Percentiles rank a stretch among this genome's conserved stretches.
These are phyloP conservation scores for Siderastrea radians DNA, from an alignment of 92 coral and sea anemone species.

Conservation along the genomic window DNA sequence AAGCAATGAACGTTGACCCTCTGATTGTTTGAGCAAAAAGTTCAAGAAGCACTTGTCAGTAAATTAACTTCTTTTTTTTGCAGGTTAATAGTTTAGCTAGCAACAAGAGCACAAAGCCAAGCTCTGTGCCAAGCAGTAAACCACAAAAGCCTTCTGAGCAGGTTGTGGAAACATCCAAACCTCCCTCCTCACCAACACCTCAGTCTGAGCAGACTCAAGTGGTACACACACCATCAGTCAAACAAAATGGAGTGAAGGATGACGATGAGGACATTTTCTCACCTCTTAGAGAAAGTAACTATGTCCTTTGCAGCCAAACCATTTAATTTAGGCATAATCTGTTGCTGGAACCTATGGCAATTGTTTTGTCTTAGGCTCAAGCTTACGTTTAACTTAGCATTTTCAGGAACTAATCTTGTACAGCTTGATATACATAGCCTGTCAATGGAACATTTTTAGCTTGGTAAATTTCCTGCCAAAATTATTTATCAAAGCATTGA, in stretches of 20 bases:
- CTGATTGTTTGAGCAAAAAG: not conserved
- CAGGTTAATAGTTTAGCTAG: slow-evolving; percentile 52
- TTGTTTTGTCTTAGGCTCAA: too few species aligned
- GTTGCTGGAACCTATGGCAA: too few species aligned
- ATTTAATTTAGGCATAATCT: too few species aligned
- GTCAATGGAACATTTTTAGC: too few species aligned
- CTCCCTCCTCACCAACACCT: slow-evolving; percentile 6
- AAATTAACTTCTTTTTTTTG: not conserved
- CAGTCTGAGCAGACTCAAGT: slow-evolving; percentile 24
- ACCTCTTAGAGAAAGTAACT: slow-evolving; percentile 93
- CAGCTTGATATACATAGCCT: too few species aligned
- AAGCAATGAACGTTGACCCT: too few species aligned
- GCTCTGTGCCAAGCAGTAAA: slow-evolving; percentile 30
- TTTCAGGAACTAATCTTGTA: too few species aligned
- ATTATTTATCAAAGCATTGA: too few species aligned
- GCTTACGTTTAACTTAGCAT: too few species aligned
- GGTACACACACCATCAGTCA: slow-evolving; percentile 36
- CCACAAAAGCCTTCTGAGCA: slow-evolving; percentile 18
- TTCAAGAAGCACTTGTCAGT: not conserved
- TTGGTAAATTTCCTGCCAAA: too few species aligned
- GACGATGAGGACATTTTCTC: slow-evolving; percentile 89
- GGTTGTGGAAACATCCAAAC: not conserved
- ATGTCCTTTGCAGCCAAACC: too few species aligned
- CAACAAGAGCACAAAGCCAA: slow-evolving; percentile 53
- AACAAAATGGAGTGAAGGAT: slow-evolving; percentile 85